Evolutionary conservation across 1,140 invertebrate species (phyloP).

Genomic region (Drosophila elegans): DNA sequence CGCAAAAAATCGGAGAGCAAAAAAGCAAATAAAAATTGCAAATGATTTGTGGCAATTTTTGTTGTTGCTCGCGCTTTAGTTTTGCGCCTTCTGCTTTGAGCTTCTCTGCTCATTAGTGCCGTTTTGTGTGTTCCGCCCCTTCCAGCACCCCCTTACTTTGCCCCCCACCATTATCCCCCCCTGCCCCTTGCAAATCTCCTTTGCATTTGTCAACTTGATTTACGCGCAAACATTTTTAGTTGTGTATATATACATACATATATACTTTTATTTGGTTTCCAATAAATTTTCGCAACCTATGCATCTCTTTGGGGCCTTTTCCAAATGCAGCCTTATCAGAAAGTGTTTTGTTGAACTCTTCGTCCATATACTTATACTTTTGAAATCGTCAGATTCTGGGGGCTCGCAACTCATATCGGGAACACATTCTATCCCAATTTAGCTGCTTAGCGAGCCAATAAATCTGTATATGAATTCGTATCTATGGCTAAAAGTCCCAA

Average conservation of each 20-base stretch:
- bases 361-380: neutral
- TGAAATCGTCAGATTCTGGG: neutral
- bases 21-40: constrained; percentile 68
- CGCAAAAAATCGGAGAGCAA: constrained; percentile 62
- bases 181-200: constrained; percentile 16
- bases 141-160: neutral
- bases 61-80: constrained; percentile 58
- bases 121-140: constrained; percentile 52
- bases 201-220: constrained; percentile 78
- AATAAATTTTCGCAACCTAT: constrained; percentile 30
- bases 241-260: constrained; percentile 3
- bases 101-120: constrained; percentile 75
- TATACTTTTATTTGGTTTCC: constrained; percentile 32
- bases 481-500: neutral
- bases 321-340: neutral
- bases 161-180: neutral
- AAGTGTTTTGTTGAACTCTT: neutral
- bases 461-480: neutral
- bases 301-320: neutral
- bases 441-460: neutral
- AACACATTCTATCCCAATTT: neutral
- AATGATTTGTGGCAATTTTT: constrained; percentile 79
- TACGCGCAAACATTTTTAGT: constrained; percentile 70
- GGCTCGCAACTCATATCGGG: neutral
- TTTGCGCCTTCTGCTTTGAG: constrained; percentile 63